Evolutionary conservation across 92 coral and sea anemone genomes (phyloP), one percentile per base, ranked within the genome.

Genomic region (Zoanthus solanderi): DNA sequence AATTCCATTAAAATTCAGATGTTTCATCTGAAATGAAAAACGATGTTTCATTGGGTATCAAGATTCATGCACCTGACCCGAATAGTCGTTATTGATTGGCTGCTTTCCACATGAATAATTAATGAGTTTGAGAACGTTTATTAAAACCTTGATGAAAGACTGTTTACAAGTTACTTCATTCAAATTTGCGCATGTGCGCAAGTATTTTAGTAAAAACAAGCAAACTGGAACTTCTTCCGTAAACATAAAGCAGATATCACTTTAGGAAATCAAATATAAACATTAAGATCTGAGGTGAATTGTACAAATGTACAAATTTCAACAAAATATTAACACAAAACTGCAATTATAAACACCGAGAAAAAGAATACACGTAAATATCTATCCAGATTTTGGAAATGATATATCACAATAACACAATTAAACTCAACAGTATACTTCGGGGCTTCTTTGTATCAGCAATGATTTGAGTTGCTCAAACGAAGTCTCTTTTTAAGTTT

Each of bases 401-500:
- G 66, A 58, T 4, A 58, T 14, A 58, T 58, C 6, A 58, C 56
- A 58, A 11, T 9, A 14, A 10, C 2, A 13, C 11, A 58, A 14
- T 17, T 16, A 60, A 16, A 16, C 6, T 14, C 67, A 14, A 57
- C 18, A 17, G 6, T 14, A 60, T 15, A 60, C 3, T 3, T 6
- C 1, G 1, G 16, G 67, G 18, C 15, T 56, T 52, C 56, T 10
- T 3, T 58, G 66, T 10, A 12, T 14, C 23, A 23, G 31, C 29
- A 23, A 15, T 23, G 48, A 61, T 16, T 52, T 77, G 5, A 77
- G 23, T 12, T 30, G 6, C 66, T 66, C 44, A 77, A 63, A 50
- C 54, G 82, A 54, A 77, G 68, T 77, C 82, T 29, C 31, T 77
- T 77, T 54, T 31, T 77, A 10, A 14, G 68, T 30, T 77, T 77